These are phyloP conservation scores for Xenopus petersii DNA, from an alignment of 2,797 vertebrate species.

Conservation along the genomic window DNA sequence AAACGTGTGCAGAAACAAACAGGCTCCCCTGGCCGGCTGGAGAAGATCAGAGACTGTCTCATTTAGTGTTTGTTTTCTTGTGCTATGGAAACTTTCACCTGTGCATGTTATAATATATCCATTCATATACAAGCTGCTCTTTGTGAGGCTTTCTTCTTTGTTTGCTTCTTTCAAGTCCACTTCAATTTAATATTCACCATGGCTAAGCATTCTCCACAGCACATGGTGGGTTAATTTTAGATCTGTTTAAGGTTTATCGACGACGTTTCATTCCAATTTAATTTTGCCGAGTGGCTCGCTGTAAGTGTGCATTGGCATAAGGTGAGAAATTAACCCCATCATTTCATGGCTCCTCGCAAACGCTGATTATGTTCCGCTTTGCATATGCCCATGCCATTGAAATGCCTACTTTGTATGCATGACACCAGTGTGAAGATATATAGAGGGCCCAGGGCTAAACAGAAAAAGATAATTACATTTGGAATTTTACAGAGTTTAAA, in stretches of 20 bases:
- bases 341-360: slow-evolving; percentile 2
- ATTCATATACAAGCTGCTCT: no score
- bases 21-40: no score
- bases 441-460: slow-evolving; percentile 92
- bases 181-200: no score
- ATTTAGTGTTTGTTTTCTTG: no score
- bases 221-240: background rate
- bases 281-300: background rate
- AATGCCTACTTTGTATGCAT: slow-evolving; percentile 96
- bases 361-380: slow-evolving; percentile 71
- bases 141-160: no score
- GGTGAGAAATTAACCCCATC: slow-evolving; percentile 28
- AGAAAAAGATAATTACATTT: slow-evolving; percentile 99
- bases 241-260: background rate
- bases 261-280: background rate
- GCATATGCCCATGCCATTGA: slow-evolving; percentile 87
- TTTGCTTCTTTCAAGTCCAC: no score
- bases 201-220: background rate
- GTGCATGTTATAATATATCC: no score
- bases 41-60: no score
- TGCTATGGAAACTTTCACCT: no score
- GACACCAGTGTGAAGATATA: slow-evolving; percentile 90
- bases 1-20: no score
- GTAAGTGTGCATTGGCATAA: slow-evolving; percentile 15
- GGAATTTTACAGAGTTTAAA: slow-evolving; percentile 96